Conservation (phyloP, 2,888 invertebrate species). For the Calliphora vomitoria region DNA sequence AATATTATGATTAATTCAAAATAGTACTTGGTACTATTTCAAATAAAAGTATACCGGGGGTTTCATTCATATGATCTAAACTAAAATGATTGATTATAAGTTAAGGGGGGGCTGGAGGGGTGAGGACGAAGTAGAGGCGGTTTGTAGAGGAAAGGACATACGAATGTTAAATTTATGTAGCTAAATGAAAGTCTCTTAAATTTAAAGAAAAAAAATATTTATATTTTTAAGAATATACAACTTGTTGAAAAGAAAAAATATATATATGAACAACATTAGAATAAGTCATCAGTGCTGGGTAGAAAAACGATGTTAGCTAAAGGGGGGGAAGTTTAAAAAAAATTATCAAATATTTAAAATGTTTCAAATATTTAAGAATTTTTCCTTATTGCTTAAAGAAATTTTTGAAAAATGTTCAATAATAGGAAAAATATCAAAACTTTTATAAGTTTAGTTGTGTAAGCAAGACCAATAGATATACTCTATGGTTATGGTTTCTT, state of each 20-base stretch:
- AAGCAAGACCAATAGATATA: background rate
- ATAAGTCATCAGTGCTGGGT: background rate
- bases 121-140: too few species aligned
- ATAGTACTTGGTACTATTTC: constrained; percentile 73
- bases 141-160: background rate
- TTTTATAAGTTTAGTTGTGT: constrained; percentile 20
- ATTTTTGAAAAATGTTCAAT: background rate
- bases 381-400: background rate
- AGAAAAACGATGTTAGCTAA: background rate
- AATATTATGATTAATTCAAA: constrained; percentile 42
- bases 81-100: constrained; percentile 35
- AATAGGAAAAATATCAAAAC: constrained; percentile 9
- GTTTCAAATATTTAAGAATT: constrained; percentile 54
- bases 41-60: constrained; percentile 68
- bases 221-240: background rate
- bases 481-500: background rate
- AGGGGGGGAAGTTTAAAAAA: constrained; percentile 11
- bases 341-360: constrained; percentile 50
- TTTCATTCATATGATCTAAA: constrained; percentile 38
- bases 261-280: too few species aligned
- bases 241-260: background rate
- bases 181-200: background rate
- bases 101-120: background rate
- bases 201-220: background rate
- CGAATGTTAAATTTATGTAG: background rate